Percentiles rank a stretch among this genome's conserved stretches.
Evolutionary conservation across 2,888 invertebrate species (phyloP).

Genomic region (Leptinotarsa juncta): DNA sequence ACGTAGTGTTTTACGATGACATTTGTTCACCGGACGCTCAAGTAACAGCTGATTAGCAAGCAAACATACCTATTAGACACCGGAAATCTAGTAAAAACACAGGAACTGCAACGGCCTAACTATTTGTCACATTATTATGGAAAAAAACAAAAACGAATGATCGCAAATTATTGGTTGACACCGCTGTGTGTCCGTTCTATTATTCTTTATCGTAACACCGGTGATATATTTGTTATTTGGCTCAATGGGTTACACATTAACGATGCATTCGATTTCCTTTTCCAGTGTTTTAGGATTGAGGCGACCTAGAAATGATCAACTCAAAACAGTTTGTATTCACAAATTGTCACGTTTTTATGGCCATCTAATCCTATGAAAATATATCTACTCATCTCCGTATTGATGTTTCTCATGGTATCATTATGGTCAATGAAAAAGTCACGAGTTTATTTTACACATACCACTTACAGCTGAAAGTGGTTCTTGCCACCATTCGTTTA

Average conservation of each 20-base stretch:
- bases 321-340: not conserved
- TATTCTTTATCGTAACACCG: constrained; percentile 28
- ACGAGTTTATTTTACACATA: constrained; percentile 20
- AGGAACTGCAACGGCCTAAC: constrained; percentile 29
- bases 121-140: constrained; percentile 39
- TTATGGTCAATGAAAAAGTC: constrained; percentile 15
- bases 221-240: constrained; percentile 23
- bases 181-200: constrained; percentile 32
- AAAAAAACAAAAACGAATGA: constrained; percentile 39
- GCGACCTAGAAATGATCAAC: too few species aligned
- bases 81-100: constrained; percentile 44
- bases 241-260: not conserved
- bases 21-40: constrained; percentile 30
- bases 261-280: not conserved
- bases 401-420: constrained; percentile 22
- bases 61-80: constrained; percentile 45
- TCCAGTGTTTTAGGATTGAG: not conserved
- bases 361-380: too few species aligned
- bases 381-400: not conserved
- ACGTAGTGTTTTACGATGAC: not conserved
- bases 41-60: constrained; percentile 48
- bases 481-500: constrained; percentile 20
- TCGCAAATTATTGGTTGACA: constrained; percentile 39
- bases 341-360: too few species aligned
- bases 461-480: constrained; percentile 18